phyloP scores from a whole-genome alignment of 2,797 vertebrate genomes.

The Gorsachius magnificus region DNA sequence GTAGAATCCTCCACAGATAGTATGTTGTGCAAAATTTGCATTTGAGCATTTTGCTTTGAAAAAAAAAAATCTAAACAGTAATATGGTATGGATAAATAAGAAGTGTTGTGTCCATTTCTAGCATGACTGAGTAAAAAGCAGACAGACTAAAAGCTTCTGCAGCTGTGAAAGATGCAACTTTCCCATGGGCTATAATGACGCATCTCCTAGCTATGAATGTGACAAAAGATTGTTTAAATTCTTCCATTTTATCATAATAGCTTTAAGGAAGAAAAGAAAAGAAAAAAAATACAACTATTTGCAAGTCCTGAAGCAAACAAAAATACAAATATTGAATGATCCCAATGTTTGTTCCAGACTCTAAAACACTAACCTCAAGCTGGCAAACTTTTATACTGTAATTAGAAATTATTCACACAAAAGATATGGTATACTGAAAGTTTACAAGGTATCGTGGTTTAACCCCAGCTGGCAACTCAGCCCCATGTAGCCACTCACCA shows the following conservation, averaged over 20 bases:
- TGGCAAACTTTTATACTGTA: not conserved
- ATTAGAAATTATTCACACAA: not conserved
- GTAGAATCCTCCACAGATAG: not conserved
- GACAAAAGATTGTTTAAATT: not conserved
- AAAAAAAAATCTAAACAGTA: not conserved
- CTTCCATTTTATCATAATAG: not conserved
- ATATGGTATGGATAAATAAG: not conserved
- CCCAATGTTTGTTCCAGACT: not conserved
- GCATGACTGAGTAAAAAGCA: not conserved
- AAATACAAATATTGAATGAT: not conserved
- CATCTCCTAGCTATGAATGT: not conserved
- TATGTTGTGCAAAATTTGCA: not conserved
- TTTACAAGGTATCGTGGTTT: not conserved
- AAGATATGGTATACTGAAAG: not conserved
- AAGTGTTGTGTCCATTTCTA: not conserved
- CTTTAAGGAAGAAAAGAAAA: not conserved
- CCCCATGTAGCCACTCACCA: no score
- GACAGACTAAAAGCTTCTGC: not conserved
- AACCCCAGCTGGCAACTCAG: no score
- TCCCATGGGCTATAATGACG: not conserved
- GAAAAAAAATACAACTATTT: not conserved
- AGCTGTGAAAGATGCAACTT: not conserved
- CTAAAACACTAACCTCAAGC: not conserved
- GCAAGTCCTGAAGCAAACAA: not conserved
- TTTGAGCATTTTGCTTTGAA: not conserved